Base-by-base conservation (phyloP, 2,797 vertebrate genomes). In the Eulemur mongoz region DNA sequence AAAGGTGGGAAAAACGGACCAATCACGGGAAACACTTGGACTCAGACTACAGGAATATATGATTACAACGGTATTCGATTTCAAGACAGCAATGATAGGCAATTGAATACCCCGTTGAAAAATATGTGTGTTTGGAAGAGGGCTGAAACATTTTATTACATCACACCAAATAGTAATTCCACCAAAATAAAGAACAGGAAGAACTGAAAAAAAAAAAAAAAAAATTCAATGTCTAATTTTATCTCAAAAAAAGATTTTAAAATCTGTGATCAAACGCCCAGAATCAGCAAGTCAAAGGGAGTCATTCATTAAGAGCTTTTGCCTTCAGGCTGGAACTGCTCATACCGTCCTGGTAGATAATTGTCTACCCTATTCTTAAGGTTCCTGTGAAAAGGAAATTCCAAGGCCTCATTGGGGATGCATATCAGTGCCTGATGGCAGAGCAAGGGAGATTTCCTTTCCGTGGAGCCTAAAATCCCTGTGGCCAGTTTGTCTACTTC, bases 321-420 rank as follows among this genome's bases (percentile, higher is more conserved):
- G 83, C 97, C 95, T 94, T 85, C 17, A 69, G 95, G 95, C 94
- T 87, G 23, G 59, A 85, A 57, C 13, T 14, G 40, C 59, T 52
- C 45, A 35, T 9, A 67, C n/a, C 32, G 7, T 76, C 78, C 87
- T 40, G 52, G 57, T 32, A 73, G 89, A 89, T 95, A 94, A 97
- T 82, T 91, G 89, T 65, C 86, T 82, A 13, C 52, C 48, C 81
- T 88, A 23, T 67, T 78, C 93, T 91, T 65, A 54, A 85, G 52
- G 91, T 70, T 86, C 52, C 85, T 67, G 38, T 52, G 89, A 50
- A 90, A 89, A 97, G 89, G 94, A 95, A 93, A 94, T 93, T 79
- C 88, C 95, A 92, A 50, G 52, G 72, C 54, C 65, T 25, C 15
- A 0, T 17, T 30, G 54, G 48, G 61, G 83, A 81, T 10, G 45